Evolutionary conservation across 1,140 invertebrate species (phyloP).

Genomic region (Anagrus nilaparvatae): DNA sequence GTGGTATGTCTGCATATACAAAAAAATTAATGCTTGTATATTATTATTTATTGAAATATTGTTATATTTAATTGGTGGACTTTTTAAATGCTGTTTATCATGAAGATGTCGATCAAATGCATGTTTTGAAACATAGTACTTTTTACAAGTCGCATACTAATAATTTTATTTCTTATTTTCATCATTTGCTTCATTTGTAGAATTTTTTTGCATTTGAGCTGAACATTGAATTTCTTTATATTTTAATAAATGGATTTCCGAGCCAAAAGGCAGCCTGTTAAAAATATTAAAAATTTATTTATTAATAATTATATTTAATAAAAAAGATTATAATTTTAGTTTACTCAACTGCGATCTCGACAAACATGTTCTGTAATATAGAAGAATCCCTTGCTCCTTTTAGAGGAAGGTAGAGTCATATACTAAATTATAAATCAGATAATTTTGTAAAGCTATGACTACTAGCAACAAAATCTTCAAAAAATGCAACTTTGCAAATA

Average conservation of each 20-base stretch:
- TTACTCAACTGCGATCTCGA: conserved; percentile 27
- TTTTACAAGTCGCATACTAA: conserved; percentile 19
- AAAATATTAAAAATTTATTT: not conserved
- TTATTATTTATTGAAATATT: conserved; percentile 9
- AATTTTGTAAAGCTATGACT: conserved; percentile 27
- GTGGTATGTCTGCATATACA: too few species aligned
- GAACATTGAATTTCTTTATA: conserved; percentile 17
- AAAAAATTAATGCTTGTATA: conserved; percentile 15
- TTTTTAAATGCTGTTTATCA: conserved; percentile 16
- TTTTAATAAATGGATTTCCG: conserved; percentile 15
- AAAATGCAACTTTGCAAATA: conserved; percentile 34
- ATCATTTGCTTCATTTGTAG: not conserved
- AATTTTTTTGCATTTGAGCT: not conserved
- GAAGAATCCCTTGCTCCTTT: conserved; percentile 27
- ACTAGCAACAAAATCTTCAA: conserved; percentile 27
- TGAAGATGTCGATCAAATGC: conserved; percentile 21
- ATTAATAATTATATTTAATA: too few species aligned
- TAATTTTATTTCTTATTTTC: too few species aligned
- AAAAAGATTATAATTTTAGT: too few species aligned
- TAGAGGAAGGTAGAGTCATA: too few species aligned
- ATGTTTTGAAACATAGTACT: conserved; percentile 13
- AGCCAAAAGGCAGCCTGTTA: conserved; percentile 21
- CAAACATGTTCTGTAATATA: conserved; percentile 33
- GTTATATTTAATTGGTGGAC: conserved; percentile 11
- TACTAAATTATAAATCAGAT: too few species aligned